These are phyloP conservation scores for Channallabes apus DNA, from an alignment of 2,797 vertebrate genomes.

Conservation along the genomic window DNA sequence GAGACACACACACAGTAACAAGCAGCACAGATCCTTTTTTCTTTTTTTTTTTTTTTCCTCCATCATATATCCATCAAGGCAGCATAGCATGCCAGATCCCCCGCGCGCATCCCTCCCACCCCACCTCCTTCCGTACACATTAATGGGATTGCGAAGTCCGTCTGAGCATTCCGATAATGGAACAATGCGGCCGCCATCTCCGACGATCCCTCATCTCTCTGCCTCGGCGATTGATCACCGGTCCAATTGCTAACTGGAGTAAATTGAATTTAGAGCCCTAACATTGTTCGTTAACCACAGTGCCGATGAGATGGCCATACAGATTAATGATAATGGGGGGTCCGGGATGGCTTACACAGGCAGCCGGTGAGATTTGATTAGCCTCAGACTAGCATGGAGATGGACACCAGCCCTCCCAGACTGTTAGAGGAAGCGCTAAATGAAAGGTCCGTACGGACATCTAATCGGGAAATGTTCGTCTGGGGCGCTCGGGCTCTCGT, in stretches of 20 bases:
- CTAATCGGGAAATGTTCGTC: slow-evolving; percentile 80
- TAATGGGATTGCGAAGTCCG: slow-evolving; percentile 76
- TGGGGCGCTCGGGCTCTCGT: slow-evolving; percentile 62
- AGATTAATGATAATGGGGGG: slow-evolving; percentile 82
- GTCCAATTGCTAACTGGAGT: slow-evolving; percentile 79
- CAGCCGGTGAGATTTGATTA: slow-evolving; percentile 79
- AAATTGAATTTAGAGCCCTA: slow-evolving; percentile 82
- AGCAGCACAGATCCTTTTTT: slow-evolving; percentile 49
- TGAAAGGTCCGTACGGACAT: slow-evolving; percentile 74
- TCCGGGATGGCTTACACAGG: slow-evolving; percentile 75
- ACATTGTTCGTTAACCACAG: slow-evolving; percentile 82
- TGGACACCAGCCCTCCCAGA: slow-evolving; percentile 71
- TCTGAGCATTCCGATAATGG: slow-evolving; percentile 73
- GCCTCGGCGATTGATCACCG: slow-evolving; percentile 78
- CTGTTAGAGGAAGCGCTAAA: slow-evolving; percentile 78
- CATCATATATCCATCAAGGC: slow-evolving; percentile 58
- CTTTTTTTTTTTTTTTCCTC: neutral
- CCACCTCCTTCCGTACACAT: slow-evolving; percentile 58
- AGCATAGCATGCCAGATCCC: slow-evolving; percentile 17
- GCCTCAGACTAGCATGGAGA: slow-evolving; percentile 74
- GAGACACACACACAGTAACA: slow-evolving; percentile 6
- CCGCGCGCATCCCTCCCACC: neutral
- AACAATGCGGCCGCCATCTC: slow-evolving; percentile 67
- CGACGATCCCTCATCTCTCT: slow-evolving; percentile 75
- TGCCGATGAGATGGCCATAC: slow-evolving; percentile 79